Evolutionary conservation across 2,797 vertebrate genomes (phyloP).

Genomic region (Phataginus tetradactyla): DNA sequence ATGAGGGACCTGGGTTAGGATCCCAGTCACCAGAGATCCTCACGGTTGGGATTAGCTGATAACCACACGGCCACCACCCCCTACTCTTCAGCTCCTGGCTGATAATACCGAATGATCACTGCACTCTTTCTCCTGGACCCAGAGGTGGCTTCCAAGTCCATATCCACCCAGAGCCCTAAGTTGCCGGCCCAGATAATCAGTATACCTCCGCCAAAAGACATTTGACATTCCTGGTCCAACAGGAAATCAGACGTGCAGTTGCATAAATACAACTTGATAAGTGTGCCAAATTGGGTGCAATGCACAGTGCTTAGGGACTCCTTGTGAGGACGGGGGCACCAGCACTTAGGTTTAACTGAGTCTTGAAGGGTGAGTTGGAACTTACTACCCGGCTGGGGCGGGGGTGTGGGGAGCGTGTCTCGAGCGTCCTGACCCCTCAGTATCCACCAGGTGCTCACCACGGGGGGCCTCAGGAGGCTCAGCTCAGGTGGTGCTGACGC

Average conservation of each 20-base stretch:
- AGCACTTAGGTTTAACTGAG: neutral
- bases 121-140: neutral
- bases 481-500: neutral
- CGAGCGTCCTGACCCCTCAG: neutral
- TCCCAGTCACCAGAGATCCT: neutral
- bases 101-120: no score
- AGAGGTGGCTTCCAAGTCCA: neutral
- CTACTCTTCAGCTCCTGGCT: neutral
- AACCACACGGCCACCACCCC: rapidly evolving
- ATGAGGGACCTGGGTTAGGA: neutral
- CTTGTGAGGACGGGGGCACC: neutral
- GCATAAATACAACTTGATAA: rapidly evolving
- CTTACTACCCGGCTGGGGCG: no score
- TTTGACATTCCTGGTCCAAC: rapidly evolving
- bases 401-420: neutral
- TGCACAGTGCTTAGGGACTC: rapidly evolving
- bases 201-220: neutral
- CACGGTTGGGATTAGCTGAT: rapidly evolving
- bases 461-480: no score
- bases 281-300: rapidly evolving
- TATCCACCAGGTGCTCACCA: neutral
- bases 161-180: no score
- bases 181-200: neutral
- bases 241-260: neutral
- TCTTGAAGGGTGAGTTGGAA: neutral